phyloP scores from a whole-genome alignment of 1,140 invertebrate genomes.

The Sarcophaga peregrina region DNA sequence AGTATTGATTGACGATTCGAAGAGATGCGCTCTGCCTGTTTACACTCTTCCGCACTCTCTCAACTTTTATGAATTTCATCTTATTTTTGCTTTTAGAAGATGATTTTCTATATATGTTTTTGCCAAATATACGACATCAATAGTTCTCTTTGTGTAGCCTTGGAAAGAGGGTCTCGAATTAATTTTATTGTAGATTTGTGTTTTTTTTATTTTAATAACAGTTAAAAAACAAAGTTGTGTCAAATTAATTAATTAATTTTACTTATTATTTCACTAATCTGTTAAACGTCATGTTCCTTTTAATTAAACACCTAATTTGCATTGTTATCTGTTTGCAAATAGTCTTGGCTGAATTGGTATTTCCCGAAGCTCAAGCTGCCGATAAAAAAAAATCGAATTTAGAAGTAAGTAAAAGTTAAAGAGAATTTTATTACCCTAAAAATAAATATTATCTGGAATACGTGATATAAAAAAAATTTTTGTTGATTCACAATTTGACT shows the following conservation, averaged over 20 bases:
- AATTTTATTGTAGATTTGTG: background rate
- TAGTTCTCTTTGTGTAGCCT: background rate
- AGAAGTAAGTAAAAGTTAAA: slow-evolving; percentile 56
- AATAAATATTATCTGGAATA: too few relatives aligned
- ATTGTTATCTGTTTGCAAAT: slow-evolving; percentile 17
- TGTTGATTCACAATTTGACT: too few relatives aligned
- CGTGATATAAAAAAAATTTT: too few relatives aligned
- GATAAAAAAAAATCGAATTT: slow-evolving; percentile 62
- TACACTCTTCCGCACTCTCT: too few relatives aligned
- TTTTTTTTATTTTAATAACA: background rate
- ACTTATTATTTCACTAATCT: background rate
- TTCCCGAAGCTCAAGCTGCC: slow-evolving; percentile 56
- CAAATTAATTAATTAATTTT: too few relatives aligned
- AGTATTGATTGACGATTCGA: too few relatives aligned
- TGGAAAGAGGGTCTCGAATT: background rate
- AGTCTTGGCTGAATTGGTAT: slow-evolving; percentile 52
- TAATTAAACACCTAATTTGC: slow-evolving; percentile 13
- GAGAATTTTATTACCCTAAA: background rate
- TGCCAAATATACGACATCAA: background rate
- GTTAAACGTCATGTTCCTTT: background rate
- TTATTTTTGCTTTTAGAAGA: background rate
- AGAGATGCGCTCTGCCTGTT: too few relatives aligned
- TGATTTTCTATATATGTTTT: background rate
- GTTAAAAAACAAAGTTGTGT: too few relatives aligned
- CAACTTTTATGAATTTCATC: too few relatives aligned